Evolutionary conservation across 2,113 vertebrate species (phyloP).

Genomic region (Albula glossodonta): DNA sequence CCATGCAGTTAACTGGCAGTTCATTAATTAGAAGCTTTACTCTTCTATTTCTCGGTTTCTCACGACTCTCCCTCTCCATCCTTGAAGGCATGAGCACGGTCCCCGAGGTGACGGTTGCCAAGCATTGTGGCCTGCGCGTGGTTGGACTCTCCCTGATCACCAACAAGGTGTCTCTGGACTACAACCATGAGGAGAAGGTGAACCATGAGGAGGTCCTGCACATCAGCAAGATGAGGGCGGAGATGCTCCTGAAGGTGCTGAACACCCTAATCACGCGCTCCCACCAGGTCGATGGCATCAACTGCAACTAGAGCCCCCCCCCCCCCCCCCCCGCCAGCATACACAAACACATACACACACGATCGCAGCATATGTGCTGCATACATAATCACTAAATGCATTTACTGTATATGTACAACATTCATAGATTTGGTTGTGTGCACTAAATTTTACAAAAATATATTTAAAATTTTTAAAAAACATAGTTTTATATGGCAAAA

Average conservation of each 20-base stretch:
- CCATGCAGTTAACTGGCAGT: constrained; percentile 23
- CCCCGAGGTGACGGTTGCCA: constrained; percentile 68
- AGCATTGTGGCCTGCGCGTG: constrained; percentile 66
- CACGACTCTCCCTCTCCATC: not conserved
- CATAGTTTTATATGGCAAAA: too few relatives aligned
- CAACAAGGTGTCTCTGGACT: constrained; percentile 69
- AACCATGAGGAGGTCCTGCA: constrained; percentile 67
- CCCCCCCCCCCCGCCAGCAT: not conserved
- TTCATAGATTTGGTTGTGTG: not conserved
- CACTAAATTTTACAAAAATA: not conserved
- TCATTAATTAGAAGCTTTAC: constrained; percentile 26
- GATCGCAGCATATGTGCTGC: not conserved
- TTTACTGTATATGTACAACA: not conserved
- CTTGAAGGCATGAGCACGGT: constrained; percentile 67
- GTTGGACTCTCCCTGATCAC: constrained; percentile 71
- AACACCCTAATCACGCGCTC: constrained; percentile 54
- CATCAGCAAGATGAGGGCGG: constrained; percentile 64
- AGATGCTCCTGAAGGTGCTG: constrained; percentile 61
- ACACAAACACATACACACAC: not conserved
- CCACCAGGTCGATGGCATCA: constrained; percentile 55
- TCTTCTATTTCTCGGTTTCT: not conserved
- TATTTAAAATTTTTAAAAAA: too few relatives aligned
- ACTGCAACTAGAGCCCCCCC: constrained; percentile 37
- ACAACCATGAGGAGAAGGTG: constrained; percentile 64
- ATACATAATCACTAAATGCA: not conserved